These are phyloP conservation scores for Diorhabda elongata DNA, from an alignment of 1,140 invertebrate genomes.

Conservation along the genomic window DNA sequence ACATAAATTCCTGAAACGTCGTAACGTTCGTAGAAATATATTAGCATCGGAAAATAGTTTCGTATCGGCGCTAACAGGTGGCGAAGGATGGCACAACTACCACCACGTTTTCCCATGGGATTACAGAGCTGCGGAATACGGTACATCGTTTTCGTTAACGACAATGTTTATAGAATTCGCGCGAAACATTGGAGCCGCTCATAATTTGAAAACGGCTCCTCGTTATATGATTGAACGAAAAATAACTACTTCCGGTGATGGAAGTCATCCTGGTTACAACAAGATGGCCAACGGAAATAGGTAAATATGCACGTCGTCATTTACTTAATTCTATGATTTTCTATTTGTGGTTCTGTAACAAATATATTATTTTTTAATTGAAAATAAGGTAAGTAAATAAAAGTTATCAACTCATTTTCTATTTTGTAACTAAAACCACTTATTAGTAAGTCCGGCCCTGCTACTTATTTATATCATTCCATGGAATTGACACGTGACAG, in stretches of 20 bases:
- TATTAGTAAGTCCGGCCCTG: no score
- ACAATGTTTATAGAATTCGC: slow-evolving; percentile 54
- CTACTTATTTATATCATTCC: no score
- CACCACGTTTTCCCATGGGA: slow-evolving; percentile 76
- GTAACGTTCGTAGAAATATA: not conserved
- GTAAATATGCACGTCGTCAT: no score
- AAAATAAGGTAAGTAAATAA: no score
- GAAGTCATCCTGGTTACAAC: not conserved
- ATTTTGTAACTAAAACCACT: no score
- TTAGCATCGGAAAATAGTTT: slow-evolving; percentile 58
- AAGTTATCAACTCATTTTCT: no score
- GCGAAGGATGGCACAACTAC: slow-evolving; percentile 73
- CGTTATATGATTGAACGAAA: slow-evolving; percentile 52
- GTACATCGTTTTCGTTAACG: slow-evolving; percentile 51
- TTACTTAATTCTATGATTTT: no score
- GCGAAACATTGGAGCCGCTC: slow-evolving; percentile 58
- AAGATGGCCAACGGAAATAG: no score
- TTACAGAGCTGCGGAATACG: slow-evolving; percentile 64
- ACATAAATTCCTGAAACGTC: not conserved
- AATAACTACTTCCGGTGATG: slow-evolving; percentile 4
- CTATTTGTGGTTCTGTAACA: no score
- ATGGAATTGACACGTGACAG: no score
- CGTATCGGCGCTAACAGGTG: slow-evolving; percentile 55
- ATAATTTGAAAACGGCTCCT: slow-evolving; percentile 57
- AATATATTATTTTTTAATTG: no score